A percentile compares a stretch with the other conserved stretches of the same genome.
These are phyloP conservation scores for Arenaria interpres DNA, from an alignment of 2,113 vertebrate genomes.

Conservation along the genomic window DNA sequence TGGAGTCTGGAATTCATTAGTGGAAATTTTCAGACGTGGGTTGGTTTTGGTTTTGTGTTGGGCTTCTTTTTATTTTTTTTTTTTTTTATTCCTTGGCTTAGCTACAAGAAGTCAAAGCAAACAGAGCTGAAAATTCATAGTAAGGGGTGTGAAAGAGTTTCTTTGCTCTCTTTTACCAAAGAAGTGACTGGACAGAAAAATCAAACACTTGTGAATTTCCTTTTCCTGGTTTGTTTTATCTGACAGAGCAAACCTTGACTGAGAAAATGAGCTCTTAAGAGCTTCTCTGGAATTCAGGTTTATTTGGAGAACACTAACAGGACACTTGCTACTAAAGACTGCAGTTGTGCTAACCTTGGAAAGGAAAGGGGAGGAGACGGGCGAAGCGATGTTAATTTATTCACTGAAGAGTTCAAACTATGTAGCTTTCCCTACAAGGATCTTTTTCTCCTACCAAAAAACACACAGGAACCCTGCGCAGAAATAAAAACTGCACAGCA, in stretches of 20 bases:
- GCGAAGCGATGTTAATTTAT: not conserved
- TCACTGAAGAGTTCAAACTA: not conserved
- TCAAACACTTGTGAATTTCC: not conserved
- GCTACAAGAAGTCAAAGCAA: slow-evolving; percentile 60
- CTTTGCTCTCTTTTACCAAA: slow-evolving; percentile 38
- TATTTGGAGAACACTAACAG: not conserved
- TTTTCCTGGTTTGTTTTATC: slow-evolving; percentile 9
- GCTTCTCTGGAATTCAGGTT: slow-evolving; percentile 1
- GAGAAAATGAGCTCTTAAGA: not conserved
- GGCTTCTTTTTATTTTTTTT: not conserved
- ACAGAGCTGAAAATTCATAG: slow-evolving; percentile 45
- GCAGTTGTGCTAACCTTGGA: not conserved
- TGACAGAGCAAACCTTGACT: not conserved
- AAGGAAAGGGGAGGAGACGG: not conserved
- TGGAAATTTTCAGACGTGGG: slow-evolving; percentile 49
- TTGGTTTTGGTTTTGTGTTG: not conserved
- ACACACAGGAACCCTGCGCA: not conserved
- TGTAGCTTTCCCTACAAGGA: not conserved
- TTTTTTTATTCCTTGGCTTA: slow-evolving; percentile 11
- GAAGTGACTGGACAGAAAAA: slow-evolving; percentile 4
- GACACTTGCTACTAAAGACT: not conserved
- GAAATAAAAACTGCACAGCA: not conserved
- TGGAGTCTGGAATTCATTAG: slow-evolving; percentile 72
- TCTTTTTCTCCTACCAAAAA: not conserved
- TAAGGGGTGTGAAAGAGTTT: slow-evolving; percentile 24